phyloP scores from a whole-genome alignment of 2,113 vertebrate genomes.

The Psittacus erithacus region DNA sequence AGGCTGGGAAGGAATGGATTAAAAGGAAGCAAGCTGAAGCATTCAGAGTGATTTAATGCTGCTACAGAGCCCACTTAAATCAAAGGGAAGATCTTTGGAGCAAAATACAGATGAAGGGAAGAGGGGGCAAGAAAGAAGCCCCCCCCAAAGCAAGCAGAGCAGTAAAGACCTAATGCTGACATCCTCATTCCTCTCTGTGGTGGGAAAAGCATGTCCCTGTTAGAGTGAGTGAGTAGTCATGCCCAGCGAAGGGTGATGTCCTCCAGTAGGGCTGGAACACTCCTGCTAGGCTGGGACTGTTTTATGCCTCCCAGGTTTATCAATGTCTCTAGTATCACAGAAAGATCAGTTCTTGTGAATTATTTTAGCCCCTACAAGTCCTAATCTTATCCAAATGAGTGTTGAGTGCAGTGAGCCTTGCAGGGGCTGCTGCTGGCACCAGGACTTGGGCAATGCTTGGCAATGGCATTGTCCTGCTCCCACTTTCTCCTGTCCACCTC shows the following conservation, averaged over 20 bases:
- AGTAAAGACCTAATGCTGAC: not conserved
- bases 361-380: not conserved
- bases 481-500: accelerated
- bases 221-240: not conserved
- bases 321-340: not conserved
- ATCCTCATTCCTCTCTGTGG: not conserved
- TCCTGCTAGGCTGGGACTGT: not conserved
- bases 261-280: not conserved
- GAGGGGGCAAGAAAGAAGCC: not conserved
- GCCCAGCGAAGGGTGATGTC: not conserved
- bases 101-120: not conserved
- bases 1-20: not conserved
- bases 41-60: not conserved
- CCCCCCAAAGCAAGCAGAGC: not conserved
- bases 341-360: not conserved
- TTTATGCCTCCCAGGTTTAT: not conserved
- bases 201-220: not conserved
- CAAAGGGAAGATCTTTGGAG: not conserved
- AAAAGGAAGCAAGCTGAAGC: not conserved
- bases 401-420: accelerated
- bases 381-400: not conserved
- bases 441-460: not conserved
- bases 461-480: accelerated
- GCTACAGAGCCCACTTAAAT: not conserved
- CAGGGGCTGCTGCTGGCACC: not conserved